Evolutionary conservation across 2,888 invertebrate species (phyloP), one percentile per base, ranked within the genome.

Genomic region (Euplagia quadripunctaria): DNA sequence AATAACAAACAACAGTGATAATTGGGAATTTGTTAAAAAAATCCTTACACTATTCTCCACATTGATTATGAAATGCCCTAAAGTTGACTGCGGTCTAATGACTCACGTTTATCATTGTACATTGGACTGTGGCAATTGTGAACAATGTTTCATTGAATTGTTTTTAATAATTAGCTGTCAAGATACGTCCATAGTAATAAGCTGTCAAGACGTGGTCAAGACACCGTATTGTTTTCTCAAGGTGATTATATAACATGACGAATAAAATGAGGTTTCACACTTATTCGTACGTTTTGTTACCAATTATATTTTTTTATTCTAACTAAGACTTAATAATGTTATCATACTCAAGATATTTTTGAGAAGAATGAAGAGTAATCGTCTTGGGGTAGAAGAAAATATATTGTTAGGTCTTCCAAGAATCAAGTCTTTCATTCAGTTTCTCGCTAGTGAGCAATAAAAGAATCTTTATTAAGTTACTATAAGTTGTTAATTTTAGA

Each of bases 221-320:
- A 51, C 0, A 66, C 49, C 9, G 31, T 66, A 49, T 66, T 51
- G 51, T 66, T 66, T 65, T 46, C 46, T 65, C 46, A 65, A 65
- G 64, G 64, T 46, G 20, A 65, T 43, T n/a, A 43, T 43, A 3
- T n/a, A 64, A 42, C 7, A 64, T 49, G 49, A 49, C 14, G 7
- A 49, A 49, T 17, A 0, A 64, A 55, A 55, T 20, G n/a, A 58
- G 9, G 31, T 61, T 61, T 31, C 31, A 20, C 12, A 31, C 58
- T 4, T 31, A 9, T 61, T 4, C 31, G 4, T 12, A 20, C 8
- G 11, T n/a, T n/a, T 12, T 20, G 12, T 9, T 20, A 20, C 58
- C 20, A n/a, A 11, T 20, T n/a, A 20, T 58, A 58, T 20, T 58
- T 6, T 20, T 11, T 20, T 58, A n/a, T 12, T 12, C 5, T 4